phyloP scores from a whole-genome alignment of 2,797 vertebrate genomes.

The Clarias fuscus region DNA sequence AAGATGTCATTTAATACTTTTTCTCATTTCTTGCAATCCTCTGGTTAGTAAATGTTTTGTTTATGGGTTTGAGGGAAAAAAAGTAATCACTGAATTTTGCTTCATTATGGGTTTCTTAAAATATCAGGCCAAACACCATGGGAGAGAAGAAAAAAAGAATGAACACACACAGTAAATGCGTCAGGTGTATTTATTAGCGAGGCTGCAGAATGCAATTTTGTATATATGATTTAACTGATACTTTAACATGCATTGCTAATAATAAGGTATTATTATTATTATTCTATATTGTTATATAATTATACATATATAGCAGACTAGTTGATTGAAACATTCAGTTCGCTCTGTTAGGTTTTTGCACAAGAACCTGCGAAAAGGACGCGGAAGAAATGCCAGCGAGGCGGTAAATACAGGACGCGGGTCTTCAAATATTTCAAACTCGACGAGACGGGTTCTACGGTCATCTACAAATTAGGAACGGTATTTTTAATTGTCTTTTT shows the following conservation, averaged over 20 bases:
- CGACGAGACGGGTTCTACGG: not conserved
- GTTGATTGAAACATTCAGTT: not conserved
- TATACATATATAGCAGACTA: not conserved
- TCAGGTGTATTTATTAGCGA: slow-evolving; percentile 9
- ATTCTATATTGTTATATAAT: not conserved
- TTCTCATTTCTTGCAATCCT: slow-evolving; percentile 4
- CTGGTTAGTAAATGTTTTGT: not conserved
- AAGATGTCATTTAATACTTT: slow-evolving; percentile 21
- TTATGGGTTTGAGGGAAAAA: not conserved
- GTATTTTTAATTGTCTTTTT: not conserved
- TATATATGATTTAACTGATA: not conserved
- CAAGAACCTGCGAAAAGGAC: too few relatives aligned
- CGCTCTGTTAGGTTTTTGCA: too few relatives aligned
- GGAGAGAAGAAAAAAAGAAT: not conserved
- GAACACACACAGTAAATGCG: not conserved
- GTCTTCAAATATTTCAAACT: not conserved
- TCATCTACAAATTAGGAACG: not conserved
- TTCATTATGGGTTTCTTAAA: not conserved
- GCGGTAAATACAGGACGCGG: not conserved
- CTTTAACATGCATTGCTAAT: not conserved
- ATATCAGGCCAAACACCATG: slow-evolving; percentile 1
- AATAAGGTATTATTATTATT: not conserved
- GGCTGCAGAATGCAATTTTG: not conserved
- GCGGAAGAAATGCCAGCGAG: not conserved
- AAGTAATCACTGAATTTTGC: not conserved